Evolutionary conservation across 2,888 invertebrate species (phyloP).

Genomic region (Allolobophora icterica): DNA sequence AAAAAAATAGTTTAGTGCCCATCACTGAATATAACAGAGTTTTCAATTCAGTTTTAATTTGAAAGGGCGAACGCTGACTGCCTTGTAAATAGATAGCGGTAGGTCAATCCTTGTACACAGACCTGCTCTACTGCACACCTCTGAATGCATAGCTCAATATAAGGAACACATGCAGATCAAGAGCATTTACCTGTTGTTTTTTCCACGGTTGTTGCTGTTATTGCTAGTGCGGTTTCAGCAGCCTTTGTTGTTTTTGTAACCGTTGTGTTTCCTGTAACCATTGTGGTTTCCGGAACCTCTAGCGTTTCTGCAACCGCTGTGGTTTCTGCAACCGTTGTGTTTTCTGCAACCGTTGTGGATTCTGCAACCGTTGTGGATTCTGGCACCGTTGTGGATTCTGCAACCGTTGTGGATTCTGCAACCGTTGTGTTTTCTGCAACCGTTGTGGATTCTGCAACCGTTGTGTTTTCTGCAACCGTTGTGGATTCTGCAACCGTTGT

Average conservation of each 20-base stretch:
- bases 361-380: background rate
- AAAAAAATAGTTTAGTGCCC: background rate
- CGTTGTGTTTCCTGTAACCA: too few species aligned
- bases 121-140: too few species aligned
- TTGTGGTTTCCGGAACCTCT: background rate
- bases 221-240: background rate
- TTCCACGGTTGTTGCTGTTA: background rate
- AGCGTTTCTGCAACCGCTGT: background rate
- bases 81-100: too few species aligned
- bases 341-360: background rate
- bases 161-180: too few species aligned
- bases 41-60: too few species aligned
- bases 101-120: too few species aligned
- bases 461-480: background rate
- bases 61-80: too few species aligned
- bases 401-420: background rate
- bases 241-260: background rate
- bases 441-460: background rate
- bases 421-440: background rate
- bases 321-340: background rate
- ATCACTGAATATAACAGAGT: too few species aligned
- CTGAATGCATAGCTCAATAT: too few species aligned
- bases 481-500: background rate
- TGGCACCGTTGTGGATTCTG: background rate
- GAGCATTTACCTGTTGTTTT: background rate